Base-by-base conservation (phyloP, 2,797 vertebrate species). In the Cynopterus sphinx region DNA sequence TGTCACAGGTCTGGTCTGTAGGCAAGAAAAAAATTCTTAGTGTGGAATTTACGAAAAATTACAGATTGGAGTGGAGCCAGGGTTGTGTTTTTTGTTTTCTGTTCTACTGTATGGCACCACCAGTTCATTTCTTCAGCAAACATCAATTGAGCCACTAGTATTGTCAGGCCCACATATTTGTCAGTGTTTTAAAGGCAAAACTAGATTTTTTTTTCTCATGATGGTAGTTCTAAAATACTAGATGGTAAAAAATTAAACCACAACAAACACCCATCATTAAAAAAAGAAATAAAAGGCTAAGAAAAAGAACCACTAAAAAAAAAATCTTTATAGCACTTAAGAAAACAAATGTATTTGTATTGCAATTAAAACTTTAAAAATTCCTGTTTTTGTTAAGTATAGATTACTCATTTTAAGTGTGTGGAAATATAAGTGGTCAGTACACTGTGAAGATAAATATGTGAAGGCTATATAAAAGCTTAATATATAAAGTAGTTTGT, bases 371-470 rank as follows among this genome's bases (percentile, higher is more conserved):
- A 85, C 43, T 85, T 90, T 1, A 11, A 17, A 55, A 77, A 51
- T 49, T 63, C 31, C 53, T 63, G 9, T 28, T 78, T 86, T 88
- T 86, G 57, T 86, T 91, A 67, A 84, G 12, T 63, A 67, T 41
- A 55, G 31, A 78, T 55, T 53, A 68, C 13, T 51, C 28, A 83
- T 79, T 59, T 71, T 82, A 83, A 96, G 21, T 41, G 43, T 86
- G 93, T 95, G 67, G 91, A 91, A 95, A 65, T 83, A 68, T 71
- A 93, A 74, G 39, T 19, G 77, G n/a, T 46, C 36, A 77, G 22
- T 73, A 85, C 8, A 79, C 39, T 70, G 68, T 31, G 59, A 82
- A 63, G 79, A 63, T 61, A 83, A 74, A 61, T 71, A 36, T 70
- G 49, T 55, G 53, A 55, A 55, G 53, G 53, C 77, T 59, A 65